A percentile compares a stretch with the other conserved stretches of the same genome.
phyloP scores from a whole-genome alignment of 1,140 invertebrate genomes.

The Oreohelix idahoensis region DNA sequence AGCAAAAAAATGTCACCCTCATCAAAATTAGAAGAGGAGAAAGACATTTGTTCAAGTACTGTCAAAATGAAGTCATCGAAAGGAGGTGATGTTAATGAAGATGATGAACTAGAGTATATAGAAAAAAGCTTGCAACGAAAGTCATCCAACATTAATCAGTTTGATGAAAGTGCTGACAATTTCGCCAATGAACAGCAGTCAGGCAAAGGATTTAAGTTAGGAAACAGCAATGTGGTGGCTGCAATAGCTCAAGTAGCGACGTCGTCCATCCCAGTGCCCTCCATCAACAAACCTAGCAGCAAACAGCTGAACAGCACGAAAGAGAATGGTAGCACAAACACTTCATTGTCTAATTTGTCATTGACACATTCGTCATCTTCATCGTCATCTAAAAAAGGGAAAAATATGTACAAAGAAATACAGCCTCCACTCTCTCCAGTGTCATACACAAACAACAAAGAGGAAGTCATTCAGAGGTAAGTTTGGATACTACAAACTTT shows the following conservation, averaged over 20 bases:
- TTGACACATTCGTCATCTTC: constrained; percentile 31
- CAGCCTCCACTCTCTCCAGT: constrained; percentile 56
- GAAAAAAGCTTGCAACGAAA: constrained; percentile 67
- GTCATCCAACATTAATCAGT: constrained; percentile 68
- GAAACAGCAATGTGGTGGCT: constrained; percentile 39
- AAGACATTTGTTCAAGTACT: constrained; percentile 46
- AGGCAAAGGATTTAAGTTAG: constrained; percentile 63
- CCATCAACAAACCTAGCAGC: constrained; percentile 51
- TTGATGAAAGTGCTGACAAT: constrained; percentile 68
- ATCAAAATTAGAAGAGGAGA: constrained; percentile 57
- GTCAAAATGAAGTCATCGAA: constrained; percentile 41
- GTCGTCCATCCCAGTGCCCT: constrained; percentile 19
- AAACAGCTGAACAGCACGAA: constrained; percentile 67
- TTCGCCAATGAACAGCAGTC: constrained; percentile 65
- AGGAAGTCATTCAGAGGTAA: constrained; percentile 65
- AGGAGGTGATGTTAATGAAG: constrained; percentile 61
- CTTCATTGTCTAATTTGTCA: constrained; percentile 13
- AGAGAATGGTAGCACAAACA: constrained; percentile 55
- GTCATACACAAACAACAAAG: constrained; percentile 69
- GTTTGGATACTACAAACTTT: constrained; percentile 2
- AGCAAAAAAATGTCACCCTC: constrained; percentile 55
- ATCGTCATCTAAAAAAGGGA: constrained; percentile 56
- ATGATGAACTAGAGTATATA: constrained; percentile 69
- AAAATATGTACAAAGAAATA: constrained; percentile 67
- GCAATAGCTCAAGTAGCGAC: constrained; percentile 32